Base-by-base conservation (phyloP, 2,113 vertebrate species). In the Chauna torquata region DNA sequence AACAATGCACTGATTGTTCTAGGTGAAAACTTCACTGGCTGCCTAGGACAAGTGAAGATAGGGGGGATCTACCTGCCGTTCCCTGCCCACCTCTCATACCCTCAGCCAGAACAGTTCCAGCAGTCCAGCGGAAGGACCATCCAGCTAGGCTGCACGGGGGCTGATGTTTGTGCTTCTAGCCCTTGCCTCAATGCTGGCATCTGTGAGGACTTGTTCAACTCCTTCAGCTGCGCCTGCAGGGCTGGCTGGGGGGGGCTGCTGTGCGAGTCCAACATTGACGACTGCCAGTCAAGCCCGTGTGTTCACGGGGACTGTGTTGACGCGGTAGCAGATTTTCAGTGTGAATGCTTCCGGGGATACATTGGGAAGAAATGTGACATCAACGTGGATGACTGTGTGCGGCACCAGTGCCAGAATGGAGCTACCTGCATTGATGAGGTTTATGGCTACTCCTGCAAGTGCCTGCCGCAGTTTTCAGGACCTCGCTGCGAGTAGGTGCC, bases 21-120 rank as follows among this genome's bases (percentile, higher is more conserved):
- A 76, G 99, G 99, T 1, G 98, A 99, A 62, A 99, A 99, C 40
- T 99, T 99, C 98, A 99, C 98, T 0, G 99, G 99, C 86, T 99
- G 99, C 96, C 95, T 99, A 18, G 98, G 99, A 18, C 98, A 97
- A 30, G 98, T 99, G 92, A 97, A 97, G 36, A 97, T 99, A 3
- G 99, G 99, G 4, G 99, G 98, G 2, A 97, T 99, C 57, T 98
- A 99, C 89, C 97, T 99, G 87, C 99, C 99, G 0, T 98, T 99
- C 64, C 34, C 96, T 3, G 96, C 95, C 30, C 96, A 45, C 7
- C 57, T 69, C 9, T n/a, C 80, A 1, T 86, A 98, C 30, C 97
- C 98, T 3, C 98, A 99, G 90, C 71, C 59, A 3, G 98, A 98
- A 34, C 97, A 92, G 77, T 99, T 99, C 94, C 50, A 70, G 86